phyloP scores from a whole-genome alignment of 2,888 invertebrate genomes.

The Darwinula stevensoni region DNA sequence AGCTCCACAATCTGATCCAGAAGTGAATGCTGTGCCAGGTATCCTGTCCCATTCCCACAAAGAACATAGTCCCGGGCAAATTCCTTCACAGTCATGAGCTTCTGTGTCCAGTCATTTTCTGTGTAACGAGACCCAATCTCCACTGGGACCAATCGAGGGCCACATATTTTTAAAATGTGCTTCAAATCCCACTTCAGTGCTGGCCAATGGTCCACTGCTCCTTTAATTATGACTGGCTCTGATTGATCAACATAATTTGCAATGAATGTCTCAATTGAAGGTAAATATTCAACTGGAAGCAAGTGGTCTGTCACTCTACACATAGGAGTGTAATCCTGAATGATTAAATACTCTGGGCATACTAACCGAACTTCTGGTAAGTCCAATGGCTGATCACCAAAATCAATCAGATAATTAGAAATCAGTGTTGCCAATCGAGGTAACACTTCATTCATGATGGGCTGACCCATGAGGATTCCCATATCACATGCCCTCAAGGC shows the following conservation, averaged over 20 bases:
- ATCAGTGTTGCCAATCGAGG: too few species aligned
- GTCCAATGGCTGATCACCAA: neutral
- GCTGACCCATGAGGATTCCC: conserved; percentile 42
- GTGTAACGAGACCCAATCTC: conserved; percentile 85
- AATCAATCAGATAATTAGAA: conserved; percentile 14
- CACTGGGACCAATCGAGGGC: conserved; percentile 65
- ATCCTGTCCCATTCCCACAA: conserved; percentile 25
- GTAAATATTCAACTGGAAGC: conserved; percentile 14
- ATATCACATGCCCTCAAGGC: conserved; percentile 30
- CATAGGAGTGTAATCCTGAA: too few species aligned
- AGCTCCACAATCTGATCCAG: conserved; percentile 77
- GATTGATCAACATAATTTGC: conserved; percentile 22
- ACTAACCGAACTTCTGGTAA: conserved; percentile 2
- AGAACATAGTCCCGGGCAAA: conserved; percentile 35
- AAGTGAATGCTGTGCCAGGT: conserved; percentile 84
- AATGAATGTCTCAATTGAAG: conserved; percentile 36
- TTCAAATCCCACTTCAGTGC: conserved; percentile 43
- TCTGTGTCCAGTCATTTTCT: conserved; percentile 73
- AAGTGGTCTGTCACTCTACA: neutral
- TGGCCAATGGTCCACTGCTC: conserved; percentile 52
- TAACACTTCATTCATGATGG: conserved; percentile 18
- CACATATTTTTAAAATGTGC: conserved; percentile 42
- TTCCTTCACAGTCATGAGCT: conserved; percentile 51
- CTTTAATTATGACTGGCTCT: conserved; percentile 34
- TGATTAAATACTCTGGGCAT: too few species aligned